A percentile compares a stretch with the other conserved stretches of the same genome.
Evolutionary conservation across 2,113 vertebrate species (phyloP).

Genomic region (Leucosticte australis): DNA sequence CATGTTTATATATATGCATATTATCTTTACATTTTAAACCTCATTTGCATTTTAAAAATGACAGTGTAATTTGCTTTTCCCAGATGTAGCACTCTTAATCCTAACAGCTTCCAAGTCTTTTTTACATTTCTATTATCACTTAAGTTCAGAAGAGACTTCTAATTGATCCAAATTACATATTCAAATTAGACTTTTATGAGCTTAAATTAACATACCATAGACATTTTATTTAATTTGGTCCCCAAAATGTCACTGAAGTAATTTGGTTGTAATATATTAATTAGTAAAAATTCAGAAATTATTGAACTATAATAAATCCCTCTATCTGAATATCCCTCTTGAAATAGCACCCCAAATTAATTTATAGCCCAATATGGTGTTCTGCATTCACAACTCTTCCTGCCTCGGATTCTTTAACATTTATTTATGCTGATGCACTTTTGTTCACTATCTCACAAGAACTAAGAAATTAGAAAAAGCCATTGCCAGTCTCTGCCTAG

Average conservation of each 20-base stretch:
- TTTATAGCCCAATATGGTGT: not conserved
- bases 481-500: not conserved
- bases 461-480: not conserved
- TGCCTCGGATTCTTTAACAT: not conserved
- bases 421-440: not conserved
- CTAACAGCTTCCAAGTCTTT: slow-evolving; percentile 57
- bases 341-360: not conserved
- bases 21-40: slow-evolving; percentile 67
- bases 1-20: slow-evolving; percentile 54
- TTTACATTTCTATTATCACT: slow-evolving; percentile 72
- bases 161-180: slow-evolving; percentile 74
- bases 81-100: slow-evolving; percentile 68
- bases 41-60: slow-evolving; percentile 66
- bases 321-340: slow-evolving; percentile 10
- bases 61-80: slow-evolving; percentile 56
- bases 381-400: not conserved
- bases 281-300: slow-evolving; percentile 62
- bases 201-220: slow-evolving; percentile 69
- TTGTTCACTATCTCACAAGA: not conserved
- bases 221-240: slow-evolving; percentile 67
- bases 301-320: slow-evolving; percentile 48
- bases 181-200: slow-evolving; percentile 72
- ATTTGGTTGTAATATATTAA: slow-evolving; percentile 69
- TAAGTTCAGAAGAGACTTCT: slow-evolving; percentile 69
- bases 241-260: slow-evolving; percentile 61